Percentiles rank a stretch among this genome's conserved stretches.
Conservation (phyloP, 1,140 invertebrate genomes). For the Cataglyphis hispanica region DNA sequence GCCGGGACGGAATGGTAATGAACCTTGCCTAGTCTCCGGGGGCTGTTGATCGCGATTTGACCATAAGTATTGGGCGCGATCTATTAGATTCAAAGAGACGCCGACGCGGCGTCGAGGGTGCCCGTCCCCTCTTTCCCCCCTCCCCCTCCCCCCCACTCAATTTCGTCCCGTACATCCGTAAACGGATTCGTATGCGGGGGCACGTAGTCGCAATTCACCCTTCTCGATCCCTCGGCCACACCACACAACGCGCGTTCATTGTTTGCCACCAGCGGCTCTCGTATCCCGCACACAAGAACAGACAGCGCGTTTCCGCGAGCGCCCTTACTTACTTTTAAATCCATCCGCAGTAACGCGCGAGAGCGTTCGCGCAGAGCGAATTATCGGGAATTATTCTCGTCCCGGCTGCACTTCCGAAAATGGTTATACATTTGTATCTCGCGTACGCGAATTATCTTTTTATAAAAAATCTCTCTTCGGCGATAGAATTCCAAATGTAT, state of each 20-base stretch:
- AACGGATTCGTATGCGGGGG: constrained; percentile 78
- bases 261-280: constrained; percentile 63
- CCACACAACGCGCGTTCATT: constrained; percentile 60
- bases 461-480: no score
- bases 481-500: no score
- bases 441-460: neutral
- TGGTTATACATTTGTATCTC: neutral
- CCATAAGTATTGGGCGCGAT: constrained; percentile 75
- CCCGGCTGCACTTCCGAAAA: neutral
- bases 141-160: constrained; percentile 16
- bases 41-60: constrained; percentile 72
- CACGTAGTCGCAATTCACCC: constrained; percentile 82
- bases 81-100: constrained; percentile 72
- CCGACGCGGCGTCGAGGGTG: constrained; percentile 49
- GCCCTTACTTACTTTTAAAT: constrained; percentile 32
- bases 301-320: neutral
- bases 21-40: constrained; percentile 41
- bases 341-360: neutral
- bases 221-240: constrained; percentile 69
- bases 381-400: constrained; percentile 8
- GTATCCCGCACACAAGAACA: neutral
- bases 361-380: constrained; percentile 2
- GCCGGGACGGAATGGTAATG: constrained; percentile 71
- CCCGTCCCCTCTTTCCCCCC: neutral
- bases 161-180: constrained; percentile 33